phyloP scores from a whole-genome alignment of 2,888 invertebrate genomes.

The Cremastinae sp. region DNA sequence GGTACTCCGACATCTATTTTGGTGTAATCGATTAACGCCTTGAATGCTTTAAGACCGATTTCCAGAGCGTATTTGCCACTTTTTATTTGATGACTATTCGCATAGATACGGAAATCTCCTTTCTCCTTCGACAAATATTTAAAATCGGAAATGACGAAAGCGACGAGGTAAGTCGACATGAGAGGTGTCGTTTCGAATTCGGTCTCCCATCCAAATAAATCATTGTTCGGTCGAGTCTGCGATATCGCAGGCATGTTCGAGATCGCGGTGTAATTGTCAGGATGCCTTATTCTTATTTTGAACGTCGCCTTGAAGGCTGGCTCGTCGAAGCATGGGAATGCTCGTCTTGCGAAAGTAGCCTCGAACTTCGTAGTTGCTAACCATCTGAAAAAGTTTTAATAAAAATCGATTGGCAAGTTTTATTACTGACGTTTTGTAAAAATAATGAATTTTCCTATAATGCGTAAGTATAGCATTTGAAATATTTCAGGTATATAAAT shows the following conservation, averaged over 20 bases:
- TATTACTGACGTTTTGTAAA: no score
- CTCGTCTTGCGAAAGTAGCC: constrained; percentile 85
- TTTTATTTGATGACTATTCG: constrained; percentile 84
- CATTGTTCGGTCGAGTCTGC: neutral
- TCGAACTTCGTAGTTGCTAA: constrained; percentile 87
- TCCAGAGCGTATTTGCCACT: constrained; percentile 89
- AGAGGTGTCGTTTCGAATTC: constrained; percentile 63
- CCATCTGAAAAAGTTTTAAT: constrained; percentile 82
- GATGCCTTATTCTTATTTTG: constrained; percentile 84
- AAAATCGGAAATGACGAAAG: constrained; percentile 83
- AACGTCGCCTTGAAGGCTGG: constrained; percentile 87
- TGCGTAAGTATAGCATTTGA: no score
- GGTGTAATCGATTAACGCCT: constrained; percentile 86
- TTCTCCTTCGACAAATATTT: constrained; percentile 14
- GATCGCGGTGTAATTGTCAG: constrained; percentile 76
- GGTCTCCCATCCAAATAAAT: constrained; percentile 53
- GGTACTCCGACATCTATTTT: constrained; percentile 83
- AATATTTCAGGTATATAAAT: no score
- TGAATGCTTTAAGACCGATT: constrained; percentile 88
- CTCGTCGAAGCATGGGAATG: constrained; percentile 90
- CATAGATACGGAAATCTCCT: constrained; percentile 52
- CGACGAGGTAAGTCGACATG: constrained; percentile 84
- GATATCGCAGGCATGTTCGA: constrained; percentile 71
- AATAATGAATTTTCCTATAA: no score
- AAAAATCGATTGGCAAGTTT: no score